Evolutionary conservation across 2,113 vertebrate genomes (phyloP), one percentile per base, ranked within the genome.

Genomic region (Spilogale gracilis): DNA sequence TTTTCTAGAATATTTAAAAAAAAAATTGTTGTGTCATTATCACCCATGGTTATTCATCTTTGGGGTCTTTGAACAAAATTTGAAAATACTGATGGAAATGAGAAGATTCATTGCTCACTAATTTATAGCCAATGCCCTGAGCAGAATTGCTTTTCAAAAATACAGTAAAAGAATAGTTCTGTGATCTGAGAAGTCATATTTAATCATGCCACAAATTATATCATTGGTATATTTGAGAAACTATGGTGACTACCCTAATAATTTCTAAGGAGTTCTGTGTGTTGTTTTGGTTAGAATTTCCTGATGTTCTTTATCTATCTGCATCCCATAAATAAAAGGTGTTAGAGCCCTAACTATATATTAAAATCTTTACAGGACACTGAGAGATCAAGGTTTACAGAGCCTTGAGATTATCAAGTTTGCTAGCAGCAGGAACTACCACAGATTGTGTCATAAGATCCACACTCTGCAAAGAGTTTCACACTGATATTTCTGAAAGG

Each of bases 401-500:
- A 88, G n/a, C 20, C 78, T 52, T 83, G 86, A 97, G 97, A 27
- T 27, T 92, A 89, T 48, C 86, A 94, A 14, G 32, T 89, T 67
- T 79, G 54, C 92, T 45, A 18, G 76, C 23, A 91, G 71, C 52
- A 38, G 23, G 9, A 81, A 21, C 30, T 85, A 30, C 58, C 12
- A 10, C 23, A 67, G 65, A 85, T 0, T 67, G 5, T 93, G 63
- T 27, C n/a, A 76, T 81, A 71, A 38, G 69, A 93, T 32, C 17
- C 9, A 13, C 18, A 63, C 43, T 85, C 58, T 85, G 8, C 23
- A 43, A 78, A 78, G 61, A 90, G n/a, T 81, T 95, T 95, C 95
- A 94, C 60, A 67, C 32, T 89, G 86, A 67, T 93, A 71, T 91
- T 97, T 97, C 80, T 88, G 52, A 95, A 96, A 96, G 69, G 52